Evolutionary conservation across 2,888 invertebrate species (phyloP), one percentile per base, ranked within the genome.

Genomic region (Cabera pusaria): DNA sequence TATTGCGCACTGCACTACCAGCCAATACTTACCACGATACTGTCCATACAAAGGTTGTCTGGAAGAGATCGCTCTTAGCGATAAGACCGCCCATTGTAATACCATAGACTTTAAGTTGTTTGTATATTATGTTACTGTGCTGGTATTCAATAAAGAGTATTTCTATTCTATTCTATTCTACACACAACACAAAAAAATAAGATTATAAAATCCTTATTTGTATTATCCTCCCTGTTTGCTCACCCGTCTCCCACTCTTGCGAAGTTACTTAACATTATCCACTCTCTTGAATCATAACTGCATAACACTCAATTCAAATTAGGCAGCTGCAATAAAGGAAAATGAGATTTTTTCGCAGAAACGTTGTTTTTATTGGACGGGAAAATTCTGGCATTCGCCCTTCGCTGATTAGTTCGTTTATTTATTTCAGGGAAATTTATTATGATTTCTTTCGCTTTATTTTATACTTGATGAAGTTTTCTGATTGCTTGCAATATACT

Each of bases 221-320:
- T n/a, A n/a, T n/a, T n/a, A n/a, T 4, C 14, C 14, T 26, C 10
- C 12, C 6, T 38, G 23, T 40, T 40, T 45, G 34, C n/a, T n/a
- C 27, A 27, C 33, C 23, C 6, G 7, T 14, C 19, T n/a, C 29
- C 14, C 18, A 3, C 16, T 19, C 12, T 3, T 8, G 2, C 38
- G 40, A 46, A 66, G 72, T 72, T 77, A 77, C 79, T 84, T 79
- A 80, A 85, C 84, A 85, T 86, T 75, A 84, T 84, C 70, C 84
- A 73, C 81, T 81, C 84, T 76, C 80, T 84, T 84, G 85, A 82
- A 70, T 81, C 82, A 84, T 85, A 86, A 87, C 87, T 84, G 86
- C 86, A 87, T 77, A 74, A 74, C 82, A 80, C 86, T 88, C 84
- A 77, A 88, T 87, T 85, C 80, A 86, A 87, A 87, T 88, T 88